Conservation (phyloP, 2,113 vertebrate genomes). For the Cyprinus carpio region DNA sequence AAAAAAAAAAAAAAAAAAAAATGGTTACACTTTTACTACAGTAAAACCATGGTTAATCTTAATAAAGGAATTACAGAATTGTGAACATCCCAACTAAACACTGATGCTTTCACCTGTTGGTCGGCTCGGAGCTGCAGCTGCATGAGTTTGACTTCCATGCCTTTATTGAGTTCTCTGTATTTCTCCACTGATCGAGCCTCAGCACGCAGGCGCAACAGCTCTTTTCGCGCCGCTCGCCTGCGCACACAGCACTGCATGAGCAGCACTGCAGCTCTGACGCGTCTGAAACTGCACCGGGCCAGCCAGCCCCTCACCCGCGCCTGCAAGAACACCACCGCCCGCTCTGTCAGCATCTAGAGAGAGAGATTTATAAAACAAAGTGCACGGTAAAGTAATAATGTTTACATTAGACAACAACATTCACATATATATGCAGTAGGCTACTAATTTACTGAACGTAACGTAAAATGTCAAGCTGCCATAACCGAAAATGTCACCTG, state of each 20-base stretch:
- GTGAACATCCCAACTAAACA: background rate
- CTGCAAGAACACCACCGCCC: constrained; percentile 70
- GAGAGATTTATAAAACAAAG: background rate
- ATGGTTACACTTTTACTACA: no score
- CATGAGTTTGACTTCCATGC: constrained; percentile 80
- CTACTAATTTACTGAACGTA: background rate
- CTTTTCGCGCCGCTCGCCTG: constrained; percentile 64
- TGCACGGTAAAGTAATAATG: background rate
- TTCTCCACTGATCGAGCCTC: constrained; percentile 73
- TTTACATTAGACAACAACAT: background rate
- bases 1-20: no score
- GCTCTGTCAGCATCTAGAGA: constrained; percentile 69
- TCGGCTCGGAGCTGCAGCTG: constrained; percentile 77
- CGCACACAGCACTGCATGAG: constrained; percentile 77
- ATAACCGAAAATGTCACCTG: background rate
- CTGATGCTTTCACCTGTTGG: constrained; percentile 64
- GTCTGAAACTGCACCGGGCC: constrained; percentile 60
- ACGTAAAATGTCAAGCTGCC: background rate
- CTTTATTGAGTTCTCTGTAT: constrained; percentile 77
- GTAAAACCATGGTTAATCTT: background rate
- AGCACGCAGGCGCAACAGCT: constrained; percentile 68
- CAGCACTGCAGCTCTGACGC: constrained; percentile 60
- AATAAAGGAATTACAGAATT: background rate
- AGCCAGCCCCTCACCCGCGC: constrained; percentile 75
- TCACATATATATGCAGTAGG: background rate